Evolutionary conservation across 2,888 invertebrate genomes (phyloP), one percentile per base, ranked within the genome.

Genomic region (Dendrolimus pini): DNA sequence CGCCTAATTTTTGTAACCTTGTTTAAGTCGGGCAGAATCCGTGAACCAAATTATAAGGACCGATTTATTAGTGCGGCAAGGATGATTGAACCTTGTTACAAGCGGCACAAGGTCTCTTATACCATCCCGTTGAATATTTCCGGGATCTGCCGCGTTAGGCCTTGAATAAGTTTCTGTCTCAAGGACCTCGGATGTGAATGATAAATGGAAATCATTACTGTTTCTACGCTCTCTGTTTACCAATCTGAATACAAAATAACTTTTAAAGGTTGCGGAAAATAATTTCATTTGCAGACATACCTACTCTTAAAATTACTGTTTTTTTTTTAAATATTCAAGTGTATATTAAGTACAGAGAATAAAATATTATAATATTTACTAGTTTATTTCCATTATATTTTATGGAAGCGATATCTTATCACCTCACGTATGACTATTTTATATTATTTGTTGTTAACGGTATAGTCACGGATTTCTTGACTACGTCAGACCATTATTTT

Each of bases 181-280:
- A 86, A 86, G 86, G 87, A 12, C 78, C 82, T 74, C 14, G 75
- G 74, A 47, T 47, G 74, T 74, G 72, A 74, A 78, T 81, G 82
- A 83, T 82, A 83, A 83, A 87, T 83, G 80, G 76, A 81, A 82
- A 80, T 81, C 76, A 75, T 80, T 78, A 69, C 75, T 66, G 74
- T 83, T 85, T 85, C 80, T 82, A 83, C 82, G 83, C 75, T 80
- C 71, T 68, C 65, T 64, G 72, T 71, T 72, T 71, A 70, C 70
- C 77, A 69, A 65, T 72, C 80, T 74, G 78, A 82, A 84, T 85
- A 79, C 74, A 66, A 70, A 75, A 74, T 78, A 74, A 69, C 68
- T 65, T 70, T 71, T 66, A 30, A 64, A 59, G 60, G 57, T 41
- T 52, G n/a, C 54, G 41, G 2, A 13, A 55, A 42, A 42, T 55